Evolutionary conservation across 1,140 invertebrate genomes (phyloP).

Genomic region (Delia radicum): DNA sequence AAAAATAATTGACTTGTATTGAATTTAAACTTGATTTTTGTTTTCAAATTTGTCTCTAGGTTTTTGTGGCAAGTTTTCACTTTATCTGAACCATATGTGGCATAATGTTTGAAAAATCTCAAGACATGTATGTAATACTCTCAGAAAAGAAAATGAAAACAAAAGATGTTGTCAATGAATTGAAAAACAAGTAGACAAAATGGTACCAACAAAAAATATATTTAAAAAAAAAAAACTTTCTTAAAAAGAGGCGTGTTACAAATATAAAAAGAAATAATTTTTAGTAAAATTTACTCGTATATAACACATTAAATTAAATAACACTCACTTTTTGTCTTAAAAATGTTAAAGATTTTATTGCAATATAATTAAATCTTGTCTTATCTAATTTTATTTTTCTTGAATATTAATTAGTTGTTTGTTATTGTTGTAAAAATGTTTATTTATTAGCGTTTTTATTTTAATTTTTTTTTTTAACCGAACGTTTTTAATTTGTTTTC

Average conservation of each 20-base stretch:
- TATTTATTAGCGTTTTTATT: not conserved
- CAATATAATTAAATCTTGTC: not conserved
- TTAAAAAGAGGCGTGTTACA: not conserved
- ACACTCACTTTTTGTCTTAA: not conserved
- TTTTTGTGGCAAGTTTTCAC: not conserved
- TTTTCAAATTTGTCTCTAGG: not conserved
- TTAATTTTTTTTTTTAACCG: too few species aligned
- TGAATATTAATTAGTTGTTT: not conserved
- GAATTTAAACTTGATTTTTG: not conserved
- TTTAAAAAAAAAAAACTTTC: not conserved
- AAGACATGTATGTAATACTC: not conserved
- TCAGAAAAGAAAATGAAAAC: not conserved
- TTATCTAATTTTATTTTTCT: not conserved
- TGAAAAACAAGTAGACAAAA: not conserved
- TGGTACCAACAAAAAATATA: too few species aligned
- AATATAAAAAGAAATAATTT: not conserved
- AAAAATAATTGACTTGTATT: not conserved
- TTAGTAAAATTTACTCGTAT: not conserved
- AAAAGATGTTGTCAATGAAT: not conserved
- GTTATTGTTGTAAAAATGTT: too few species aligned
- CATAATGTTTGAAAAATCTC: not conserved
- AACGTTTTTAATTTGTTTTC: not conserved
- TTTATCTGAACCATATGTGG: not conserved
- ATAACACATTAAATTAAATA: not conserved
- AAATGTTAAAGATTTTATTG: not conserved